Evolutionary conservation across 1,140 invertebrate species (phyloP), one percentile per base, ranked within the genome.

Genomic region (Thalassaphorura encarpata): DNA sequence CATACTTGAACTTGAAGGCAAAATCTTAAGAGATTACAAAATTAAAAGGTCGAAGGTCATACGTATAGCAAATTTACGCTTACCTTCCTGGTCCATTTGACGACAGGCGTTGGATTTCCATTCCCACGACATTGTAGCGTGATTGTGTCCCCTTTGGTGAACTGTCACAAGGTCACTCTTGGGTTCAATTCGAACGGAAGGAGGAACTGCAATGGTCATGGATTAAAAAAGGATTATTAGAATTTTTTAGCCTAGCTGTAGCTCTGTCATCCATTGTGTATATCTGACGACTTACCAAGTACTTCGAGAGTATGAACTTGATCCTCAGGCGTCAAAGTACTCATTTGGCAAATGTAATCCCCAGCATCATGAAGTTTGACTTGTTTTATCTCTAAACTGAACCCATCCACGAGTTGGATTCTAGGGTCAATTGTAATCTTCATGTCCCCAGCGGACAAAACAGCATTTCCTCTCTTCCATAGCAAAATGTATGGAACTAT

Each of bases 381-480:
- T 65, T 81, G 76, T 43, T 61, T 61, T 53, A 83, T 81, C 67
- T 83, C 78, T 54, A 83, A 70, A 67, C 82, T 82, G 67, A 79
- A 83, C 5, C 80, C 81, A 66, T 83, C 79, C 31, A 81, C 80
- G 50, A 83, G 73, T 39, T 78, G 72, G 69, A 83, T 78, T 54
- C 81, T 69, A 56, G 77, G 76, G 69, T 83, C 81, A 41, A 79
- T 71, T 18, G 79, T 81, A 48, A 83, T 80, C 78, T 81, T 83
- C n/a, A 83, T 75, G 52, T 77, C 80, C 39, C 78, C 78, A 2
- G 81, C 81, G 5, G 81, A 81, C 43, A 83, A 72, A 3, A 83
- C 81, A 15, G 81, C 76, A 31, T 75, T 75, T 16, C 81, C 81
- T 49, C 81, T 71, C 48, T 80, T 73, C 81, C 81, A 83, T 33